Evolutionary conservation across 2,113 vertebrate species (phyloP).

Genomic region (Triplophysa rosa): DNA sequence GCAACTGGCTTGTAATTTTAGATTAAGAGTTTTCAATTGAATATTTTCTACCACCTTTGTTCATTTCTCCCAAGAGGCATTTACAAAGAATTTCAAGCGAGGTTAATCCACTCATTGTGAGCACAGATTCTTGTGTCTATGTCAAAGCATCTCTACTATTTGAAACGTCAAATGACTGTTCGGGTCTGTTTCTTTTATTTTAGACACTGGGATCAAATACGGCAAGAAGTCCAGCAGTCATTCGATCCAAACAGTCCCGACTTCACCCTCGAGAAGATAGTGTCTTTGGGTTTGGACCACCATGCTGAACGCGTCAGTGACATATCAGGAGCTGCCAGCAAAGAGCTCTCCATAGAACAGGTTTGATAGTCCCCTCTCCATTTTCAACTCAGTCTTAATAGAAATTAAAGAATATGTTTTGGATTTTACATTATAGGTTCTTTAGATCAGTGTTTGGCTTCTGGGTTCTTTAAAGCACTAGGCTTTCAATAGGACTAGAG

Average conservation of each 20-base stretch:
- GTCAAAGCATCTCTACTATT: not conserved
- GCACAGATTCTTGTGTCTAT: constrained; percentile 5
- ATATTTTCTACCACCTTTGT: not conserved
- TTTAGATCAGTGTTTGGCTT: no score
- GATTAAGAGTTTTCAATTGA: not conserved
- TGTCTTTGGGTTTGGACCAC: constrained; percentile 78
- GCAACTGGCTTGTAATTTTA: not conserved
- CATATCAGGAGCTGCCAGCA: constrained; percentile 82
- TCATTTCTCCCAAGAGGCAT: not conserved
- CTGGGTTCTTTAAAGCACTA: no score
- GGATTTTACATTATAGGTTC: not conserved
- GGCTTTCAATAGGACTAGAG: no score
- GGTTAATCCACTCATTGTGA: not conserved
- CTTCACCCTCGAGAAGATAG: constrained; percentile 84
- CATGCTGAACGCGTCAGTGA: constrained; percentile 77
- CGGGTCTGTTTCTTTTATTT: constrained; percentile 35
- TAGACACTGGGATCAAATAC: constrained; percentile 88
- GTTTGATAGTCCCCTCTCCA: constrained; percentile 59
- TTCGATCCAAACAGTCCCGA: constrained; percentile 78
- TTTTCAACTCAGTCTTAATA: not conserved
- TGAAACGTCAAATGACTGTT: not conserved
- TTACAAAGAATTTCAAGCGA: not conserved
- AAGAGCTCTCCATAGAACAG: constrained; percentile 86
- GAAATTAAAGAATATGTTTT: not conserved
- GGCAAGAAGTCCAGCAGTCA: constrained; percentile 71